A percentile compares a stretch with the other conserved stretches of the same genome.
These are phyloP conservation scores for Trematomus loennbergii DNA, from an alignment of 2,113 vertebrate species.

Conservation along the genomic window DNA sequence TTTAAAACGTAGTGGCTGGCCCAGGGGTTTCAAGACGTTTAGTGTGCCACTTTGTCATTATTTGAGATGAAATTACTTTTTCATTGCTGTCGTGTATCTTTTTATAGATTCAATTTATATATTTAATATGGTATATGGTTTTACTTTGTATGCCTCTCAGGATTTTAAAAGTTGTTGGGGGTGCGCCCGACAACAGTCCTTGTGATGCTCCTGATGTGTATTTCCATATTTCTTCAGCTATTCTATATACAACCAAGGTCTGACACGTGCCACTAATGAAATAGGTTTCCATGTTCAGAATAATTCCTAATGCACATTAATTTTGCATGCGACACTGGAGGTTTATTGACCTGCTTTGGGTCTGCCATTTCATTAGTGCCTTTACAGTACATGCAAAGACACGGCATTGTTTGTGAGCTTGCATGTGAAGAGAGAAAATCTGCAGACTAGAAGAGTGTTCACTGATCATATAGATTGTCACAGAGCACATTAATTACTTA, in stretches of 20 bases:
- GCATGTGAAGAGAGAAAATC: neutral
- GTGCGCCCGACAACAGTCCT: neutral
- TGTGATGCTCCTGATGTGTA: neutral
- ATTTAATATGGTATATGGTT: no score
- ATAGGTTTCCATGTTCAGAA: slow-evolving; percentile 13
- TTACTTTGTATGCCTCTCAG: neutral
- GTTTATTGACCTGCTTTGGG: slow-evolving; percentile 2
- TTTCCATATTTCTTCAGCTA: neutral
- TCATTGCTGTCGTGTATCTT: slow-evolving; percentile 38
- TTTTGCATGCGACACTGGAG: slow-evolving; percentile 9
- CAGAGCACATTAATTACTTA: neutral
- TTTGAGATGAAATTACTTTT: slow-evolving; percentile 56
- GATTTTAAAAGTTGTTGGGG: neutral
- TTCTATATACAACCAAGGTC: neutral
- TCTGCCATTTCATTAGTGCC: slow-evolving; percentile 12
- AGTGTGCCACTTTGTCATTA: slow-evolving; percentile 42
- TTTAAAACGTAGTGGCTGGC: slow-evolving; percentile 37
- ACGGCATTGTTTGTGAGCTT: neutral
- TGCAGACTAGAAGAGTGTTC: neutral
- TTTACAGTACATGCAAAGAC: neutral
- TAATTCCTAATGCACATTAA: slow-evolving; percentile 9
- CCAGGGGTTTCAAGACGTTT: slow-evolving; percentile 15
- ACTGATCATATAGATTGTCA: neutral
- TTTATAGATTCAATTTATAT: slow-evolving; percentile 37
- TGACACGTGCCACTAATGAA: neutral